Percentiles rank a stretch among this genome's conserved stretches.
phyloP scores from a whole-genome alignment of 53 echinoderm and acorn worm genomes.

The Holothuria leucospilota region DNA sequence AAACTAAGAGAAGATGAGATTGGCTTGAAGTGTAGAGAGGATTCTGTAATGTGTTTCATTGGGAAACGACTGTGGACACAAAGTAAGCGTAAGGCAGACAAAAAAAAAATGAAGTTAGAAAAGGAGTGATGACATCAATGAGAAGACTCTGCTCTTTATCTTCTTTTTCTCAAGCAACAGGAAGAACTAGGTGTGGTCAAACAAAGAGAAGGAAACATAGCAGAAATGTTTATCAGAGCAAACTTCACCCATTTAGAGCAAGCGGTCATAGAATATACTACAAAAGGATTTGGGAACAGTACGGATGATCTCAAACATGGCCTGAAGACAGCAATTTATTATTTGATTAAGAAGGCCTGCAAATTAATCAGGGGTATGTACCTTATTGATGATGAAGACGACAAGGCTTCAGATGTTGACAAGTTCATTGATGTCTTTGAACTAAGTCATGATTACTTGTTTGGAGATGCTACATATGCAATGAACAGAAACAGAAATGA shows the following conservation, averaged over 20 bases:
- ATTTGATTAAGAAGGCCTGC: conserved; percentile 49
- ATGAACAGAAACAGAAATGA: conserved; percentile 54
- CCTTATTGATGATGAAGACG: conserved; percentile 57
- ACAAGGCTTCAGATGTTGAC: conserved; percentile 66
- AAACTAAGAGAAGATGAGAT: conserved; percentile 55
- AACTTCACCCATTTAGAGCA: conserved; percentile 60
- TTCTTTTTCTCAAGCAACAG: conserved; percentile 48
- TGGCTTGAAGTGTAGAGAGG: conserved; percentile 53
- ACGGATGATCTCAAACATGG: conserved; percentile 58
- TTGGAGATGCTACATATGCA: conserved; percentile 76
- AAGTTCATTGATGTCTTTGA: conserved; percentile 72
- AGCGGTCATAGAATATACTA: conserved; percentile 47
- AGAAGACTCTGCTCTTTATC: conserved; percentile 66
- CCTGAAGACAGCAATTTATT: conserved; percentile 71
- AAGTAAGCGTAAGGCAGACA: conserved; percentile 57
- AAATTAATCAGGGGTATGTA: conserved; percentile 53
- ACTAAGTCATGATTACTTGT: conserved; percentile 58
- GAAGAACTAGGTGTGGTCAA: conserved; percentile 37
- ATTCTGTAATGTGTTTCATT: conserved; percentile 59
- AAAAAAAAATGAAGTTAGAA: conserved; percentile 66
- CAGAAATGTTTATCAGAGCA: conserved; percentile 71
- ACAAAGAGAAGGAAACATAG: conserved; percentile 32
- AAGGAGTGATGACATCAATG: conserved; percentile 74
- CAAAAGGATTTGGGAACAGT: neutral
- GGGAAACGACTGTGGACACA: conserved; percentile 75